Evolutionary conservation across 1,140 invertebrate genomes (phyloP), one percentile per base, ranked within the genome.

Genomic region (Euwallacea similis): DNA sequence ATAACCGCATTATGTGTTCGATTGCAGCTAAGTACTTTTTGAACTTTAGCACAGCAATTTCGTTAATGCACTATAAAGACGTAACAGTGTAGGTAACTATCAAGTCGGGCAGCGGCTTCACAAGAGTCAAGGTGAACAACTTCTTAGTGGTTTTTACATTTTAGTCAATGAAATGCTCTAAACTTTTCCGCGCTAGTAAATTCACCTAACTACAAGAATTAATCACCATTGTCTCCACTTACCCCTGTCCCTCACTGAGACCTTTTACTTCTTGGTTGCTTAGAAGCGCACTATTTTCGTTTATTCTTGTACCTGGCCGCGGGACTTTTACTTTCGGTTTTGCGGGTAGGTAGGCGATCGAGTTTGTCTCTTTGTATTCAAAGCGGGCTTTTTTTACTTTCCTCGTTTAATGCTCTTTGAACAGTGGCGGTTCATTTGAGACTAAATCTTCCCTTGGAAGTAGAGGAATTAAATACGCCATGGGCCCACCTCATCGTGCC

Each of bases 251-350:
- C 55, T 60, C 42, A 16, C 41, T 43, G 42, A 68, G 66, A 68
- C 46, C 66, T 68, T 68, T 41, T 68, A 46, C 66, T 68, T 55
- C 33, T 66, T 44, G 43, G 56, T 69, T 21, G 66, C 42, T 46
- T 55, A 53, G 42, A 46, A 63, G 59, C 59, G 42, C 54, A 62
- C 50, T 63, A 70, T 70, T 70, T 63, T 63, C 59, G 60, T 70
- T 53, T 63, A 42, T 63, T 54, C 60, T 70, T 55, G 56, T 11
- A 47, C 47, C 15, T 43, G 41, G 44, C 11, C 68, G 42, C 44
- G 63, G 54, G 53, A 70, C 68, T 70, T 70, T 70, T 70, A 70
- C 68, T 70, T 70, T 70, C 60, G 43, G 53, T 69, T 70, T 70
- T 63, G 47, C 47, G 44, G 68, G 59, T 63, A 63, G 68, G 68